phyloP scores from a whole-genome alignment of 2,797 vertebrate genomes.

The Oreochromis mossambicus region DNA sequence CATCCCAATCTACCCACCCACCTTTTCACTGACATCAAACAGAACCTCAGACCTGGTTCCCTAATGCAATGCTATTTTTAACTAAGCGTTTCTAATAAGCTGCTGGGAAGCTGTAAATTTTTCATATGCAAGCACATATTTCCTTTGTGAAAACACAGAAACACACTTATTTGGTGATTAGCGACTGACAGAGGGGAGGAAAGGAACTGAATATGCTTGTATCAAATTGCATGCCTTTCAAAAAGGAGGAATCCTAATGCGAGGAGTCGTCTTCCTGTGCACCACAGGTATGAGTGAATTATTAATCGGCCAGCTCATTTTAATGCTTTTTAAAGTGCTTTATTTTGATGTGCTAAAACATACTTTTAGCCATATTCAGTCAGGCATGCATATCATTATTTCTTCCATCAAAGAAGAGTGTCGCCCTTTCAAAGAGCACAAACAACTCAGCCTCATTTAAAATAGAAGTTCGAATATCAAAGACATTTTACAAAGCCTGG shows the following conservation, averaged over 20 bases:
- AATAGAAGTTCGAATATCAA: constrained; percentile 81
- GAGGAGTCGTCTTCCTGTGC: constrained; percentile 79
- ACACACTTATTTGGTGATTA: constrained; percentile 86
- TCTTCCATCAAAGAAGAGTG: constrained; percentile 79
- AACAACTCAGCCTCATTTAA: constrained; percentile 82
- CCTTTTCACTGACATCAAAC: constrained; percentile 81
- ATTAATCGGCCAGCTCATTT: constrained; percentile 83
- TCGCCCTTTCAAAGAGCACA: constrained; percentile 80
- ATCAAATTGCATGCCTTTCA: constrained; percentile 82
- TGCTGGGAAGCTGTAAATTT: constrained; percentile 81
- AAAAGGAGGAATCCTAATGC: constrained; percentile 79
- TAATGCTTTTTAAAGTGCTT: constrained; percentile 85
- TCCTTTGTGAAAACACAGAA: constrained; percentile 84
- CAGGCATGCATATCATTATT: constrained; percentile 83
- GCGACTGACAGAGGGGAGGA: constrained; percentile 79
- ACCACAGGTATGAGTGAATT: constrained; percentile 86
- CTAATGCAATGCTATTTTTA: constrained; percentile 84
- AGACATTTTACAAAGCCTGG: constrained; percentile 74
- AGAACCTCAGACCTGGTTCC: constrained; percentile 74
- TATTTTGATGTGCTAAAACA: constrained; percentile 85
- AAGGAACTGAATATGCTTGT: constrained; percentile 80
- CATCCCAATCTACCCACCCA: constrained; percentile 58
- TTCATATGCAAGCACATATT: constrained; percentile 83
- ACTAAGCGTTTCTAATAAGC: constrained; percentile 84
- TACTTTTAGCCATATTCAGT: constrained; percentile 84